Percentiles rank a stretch among this genome's conserved stretches.
Conservation (phyloP, 2,888 invertebrate genomes). For the Venustoraphidia nigricollis region DNA sequence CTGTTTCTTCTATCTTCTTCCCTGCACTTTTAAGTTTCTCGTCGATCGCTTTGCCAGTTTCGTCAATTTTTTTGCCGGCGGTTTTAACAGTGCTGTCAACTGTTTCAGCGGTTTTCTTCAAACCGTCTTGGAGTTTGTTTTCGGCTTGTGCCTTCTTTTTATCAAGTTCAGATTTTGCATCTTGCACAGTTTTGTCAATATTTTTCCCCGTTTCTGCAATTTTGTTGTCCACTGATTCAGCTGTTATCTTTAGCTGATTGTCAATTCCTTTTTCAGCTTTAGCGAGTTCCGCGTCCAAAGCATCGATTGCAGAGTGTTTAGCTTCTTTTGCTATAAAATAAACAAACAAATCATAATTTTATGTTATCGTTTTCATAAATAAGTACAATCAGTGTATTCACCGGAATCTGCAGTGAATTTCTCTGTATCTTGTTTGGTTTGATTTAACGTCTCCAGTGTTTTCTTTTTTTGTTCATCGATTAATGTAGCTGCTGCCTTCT, state of each 20-base stretch:
- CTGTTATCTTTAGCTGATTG: conserved; percentile 18
- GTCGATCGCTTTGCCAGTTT: conserved; percentile 6
- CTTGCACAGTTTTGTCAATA: neutral
- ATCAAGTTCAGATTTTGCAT: conserved; percentile 8
- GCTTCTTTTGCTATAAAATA: conserved; percentile 24
- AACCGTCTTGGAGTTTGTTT: conserved; percentile 8
- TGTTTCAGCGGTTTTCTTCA: conserved; percentile 1
- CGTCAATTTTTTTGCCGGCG: conserved; percentile 4
- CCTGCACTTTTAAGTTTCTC: neutral
- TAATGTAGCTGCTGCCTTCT: conserved; percentile 39
- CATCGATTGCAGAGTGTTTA: conserved; percentile 23
- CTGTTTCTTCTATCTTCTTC: conserved; percentile 19
- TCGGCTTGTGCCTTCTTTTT: conserved; percentile 11
- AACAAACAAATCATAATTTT: neutral
- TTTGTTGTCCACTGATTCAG: conserved; percentile 11
- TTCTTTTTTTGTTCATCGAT: conserved; percentile 48
- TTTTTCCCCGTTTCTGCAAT: neutral
- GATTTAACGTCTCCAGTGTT: conserved; percentile 40
- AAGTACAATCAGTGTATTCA: conserved; percentile 2
- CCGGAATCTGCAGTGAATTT: conserved; percentile 36
- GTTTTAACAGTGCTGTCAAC: conserved; percentile 4
- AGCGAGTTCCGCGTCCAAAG: conserved; percentile 21
- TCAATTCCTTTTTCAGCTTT: conserved; percentile 19
- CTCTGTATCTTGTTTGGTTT: conserved; percentile 37
- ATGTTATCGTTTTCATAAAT: conserved; percentile 2